Percentiles rank a stretch among this genome's conserved stretches.
These are phyloP conservation scores for Acropora tenuis DNA, from an alignment of 64 coral and sea anemone genomes.

Conservation along the genomic window DNA sequence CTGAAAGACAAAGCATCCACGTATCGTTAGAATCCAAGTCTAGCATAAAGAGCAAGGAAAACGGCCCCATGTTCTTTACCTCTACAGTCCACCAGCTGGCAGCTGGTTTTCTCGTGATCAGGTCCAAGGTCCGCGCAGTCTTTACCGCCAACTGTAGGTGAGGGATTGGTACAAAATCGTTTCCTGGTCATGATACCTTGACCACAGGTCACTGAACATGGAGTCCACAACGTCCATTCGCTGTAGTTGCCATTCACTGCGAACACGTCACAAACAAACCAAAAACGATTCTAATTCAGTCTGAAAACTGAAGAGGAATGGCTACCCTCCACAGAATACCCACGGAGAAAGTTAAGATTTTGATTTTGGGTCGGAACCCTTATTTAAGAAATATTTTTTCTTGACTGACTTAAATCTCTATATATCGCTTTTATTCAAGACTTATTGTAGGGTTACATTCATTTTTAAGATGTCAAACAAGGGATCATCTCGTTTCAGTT, in stretches of 20 bases:
- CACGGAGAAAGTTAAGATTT: too few species aligned
- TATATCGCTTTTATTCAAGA: too few species aligned
- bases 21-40: too few species aligned
- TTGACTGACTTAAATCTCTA: too few species aligned
- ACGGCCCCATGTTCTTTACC: conserved; percentile 19
- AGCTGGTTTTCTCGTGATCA: conserved; percentile 85
- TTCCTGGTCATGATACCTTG: conserved; percentile 79
- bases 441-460: too few species aligned
- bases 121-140: conserved; percentile 82
- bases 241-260: conserved; percentile 94
- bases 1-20: conserved; percentile 1
- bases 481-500: too few species aligned
- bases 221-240: conserved; percentile 93
- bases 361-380: too few species aligned
- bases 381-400: too few species aligned
- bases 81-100: conserved; percentile 91
- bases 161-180: conserved; percentile 88
- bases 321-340: too few species aligned
- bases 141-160: conserved; percentile 75
- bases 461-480: too few species aligned
- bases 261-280: background rate
- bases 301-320: too few species aligned
- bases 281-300: too few species aligned
- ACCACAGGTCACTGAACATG: conserved; percentile 95
- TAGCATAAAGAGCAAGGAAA: background rate